phyloP scores from a whole-genome alignment of 1,140 invertebrate species.

The Drosophila murphyi region DNA sequence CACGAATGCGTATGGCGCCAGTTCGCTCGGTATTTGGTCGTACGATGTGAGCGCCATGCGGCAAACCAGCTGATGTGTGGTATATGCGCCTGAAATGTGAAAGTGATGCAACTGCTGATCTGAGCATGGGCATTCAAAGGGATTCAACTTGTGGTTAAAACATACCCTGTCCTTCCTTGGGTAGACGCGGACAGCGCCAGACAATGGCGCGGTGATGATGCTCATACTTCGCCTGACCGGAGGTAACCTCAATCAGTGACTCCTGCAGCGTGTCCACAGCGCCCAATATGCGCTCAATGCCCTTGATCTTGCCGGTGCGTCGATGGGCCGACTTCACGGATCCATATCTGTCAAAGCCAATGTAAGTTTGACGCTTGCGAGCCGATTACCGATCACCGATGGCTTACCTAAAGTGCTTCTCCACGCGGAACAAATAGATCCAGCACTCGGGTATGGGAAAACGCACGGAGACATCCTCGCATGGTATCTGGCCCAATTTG shows the following conservation, averaged over 20 bases:
- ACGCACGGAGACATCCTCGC: constrained; percentile 98
- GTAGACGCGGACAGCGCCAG: constrained; percentile 98
- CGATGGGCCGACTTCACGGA: constrained; percentile 97
- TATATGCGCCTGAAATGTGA: constrained; percentile 93
- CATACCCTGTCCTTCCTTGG: constrained; percentile 98
- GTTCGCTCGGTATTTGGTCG: constrained; percentile 97
- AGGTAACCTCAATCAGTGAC: constrained; percentile 98
- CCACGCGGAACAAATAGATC: constrained; percentile 99
- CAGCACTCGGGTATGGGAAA: constrained; percentile 99
- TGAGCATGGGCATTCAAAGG: constrained; percentile 21
- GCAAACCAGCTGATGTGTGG: constrained; percentile 96
- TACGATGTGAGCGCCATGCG: constrained; percentile 97
- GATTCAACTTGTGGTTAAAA: no score
- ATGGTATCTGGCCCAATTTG: constrained; percentile 97
- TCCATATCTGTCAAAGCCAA: constrained; percentile 88
- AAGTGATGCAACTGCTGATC: no score
- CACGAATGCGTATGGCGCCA: constrained; percentile 94
- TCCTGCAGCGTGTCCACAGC: constrained; percentile 95
- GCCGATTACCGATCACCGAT: neutral
- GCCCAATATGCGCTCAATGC: constrained; percentile 96
- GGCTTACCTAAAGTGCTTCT: constrained; percentile 96
- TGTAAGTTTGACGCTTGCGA: neutral
- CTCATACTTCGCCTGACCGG: constrained; percentile 99
- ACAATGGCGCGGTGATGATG: constrained; percentile 98
- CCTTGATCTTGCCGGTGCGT: constrained; percentile 96